Evolutionary conservation across 2,113 vertebrate genomes (phyloP).

Genomic region (Microcebus griseorufus): DNA sequence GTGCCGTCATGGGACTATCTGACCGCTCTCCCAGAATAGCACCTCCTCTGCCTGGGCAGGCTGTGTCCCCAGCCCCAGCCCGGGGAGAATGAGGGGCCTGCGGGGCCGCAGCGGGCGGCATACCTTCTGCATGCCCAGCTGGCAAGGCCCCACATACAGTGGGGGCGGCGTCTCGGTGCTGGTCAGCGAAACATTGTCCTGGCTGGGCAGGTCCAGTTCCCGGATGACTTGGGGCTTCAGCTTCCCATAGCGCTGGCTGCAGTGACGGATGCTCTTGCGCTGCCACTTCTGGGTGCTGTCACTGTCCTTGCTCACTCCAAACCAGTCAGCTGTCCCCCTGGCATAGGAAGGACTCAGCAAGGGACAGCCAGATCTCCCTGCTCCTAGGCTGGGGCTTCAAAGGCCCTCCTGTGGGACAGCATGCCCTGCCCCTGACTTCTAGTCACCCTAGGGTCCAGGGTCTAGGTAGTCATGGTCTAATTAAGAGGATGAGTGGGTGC

Average conservation of each 20-base stretch:
- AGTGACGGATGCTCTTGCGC: conserved; percentile 97
- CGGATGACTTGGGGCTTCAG: conserved; percentile 97
- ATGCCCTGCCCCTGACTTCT: not conserved
- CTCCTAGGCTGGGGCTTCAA: not conserved
- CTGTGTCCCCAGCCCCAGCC: not conserved
- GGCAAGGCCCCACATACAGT: conserved; percentile 93
- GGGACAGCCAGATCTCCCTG: not conserved
- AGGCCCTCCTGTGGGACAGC: not conserved
- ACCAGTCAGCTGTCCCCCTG: conserved; percentile 99
- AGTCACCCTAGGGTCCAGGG: not conserved
- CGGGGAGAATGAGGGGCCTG: not conserved
- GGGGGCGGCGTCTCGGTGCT: conserved; percentile 98
- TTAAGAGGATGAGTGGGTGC: not conserved
- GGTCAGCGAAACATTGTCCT: conserved; percentile 97
- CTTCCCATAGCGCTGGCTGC: conserved; percentile 97
- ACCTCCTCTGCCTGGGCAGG: not conserved
- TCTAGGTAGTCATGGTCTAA: not conserved
- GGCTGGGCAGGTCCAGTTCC: conserved; percentile 97
- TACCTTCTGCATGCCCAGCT: conserved; percentile 98
- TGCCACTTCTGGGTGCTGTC: conserved; percentile 98
- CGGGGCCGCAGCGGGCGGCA: not conserved
- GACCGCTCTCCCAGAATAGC: not conserved
- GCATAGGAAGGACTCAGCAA: conserved; percentile 9
- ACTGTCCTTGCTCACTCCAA: conserved; percentile 96
- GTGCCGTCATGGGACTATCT: not conserved